phyloP scores from a whole-genome alignment of 2,113 vertebrate species.

The Otolemur garnettii region DNA sequence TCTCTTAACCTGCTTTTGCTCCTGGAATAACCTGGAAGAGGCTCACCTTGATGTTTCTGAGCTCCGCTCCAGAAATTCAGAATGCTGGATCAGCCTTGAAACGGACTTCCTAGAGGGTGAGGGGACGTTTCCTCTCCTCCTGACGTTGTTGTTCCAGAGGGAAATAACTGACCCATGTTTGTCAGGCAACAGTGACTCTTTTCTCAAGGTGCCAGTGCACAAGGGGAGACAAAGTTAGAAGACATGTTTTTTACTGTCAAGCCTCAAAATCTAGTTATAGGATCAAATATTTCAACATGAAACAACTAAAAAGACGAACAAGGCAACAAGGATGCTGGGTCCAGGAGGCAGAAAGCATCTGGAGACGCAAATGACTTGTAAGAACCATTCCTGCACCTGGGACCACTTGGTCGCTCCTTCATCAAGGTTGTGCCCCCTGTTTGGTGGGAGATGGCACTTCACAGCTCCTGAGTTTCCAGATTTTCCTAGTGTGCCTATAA shows the following conservation, averaged over 20 bases:
- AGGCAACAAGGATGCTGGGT: not conserved
- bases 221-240: constrained; percentile 13
- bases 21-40: not conserved
- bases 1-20: not conserved
- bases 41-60: not conserved
- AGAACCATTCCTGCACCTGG: not conserved
- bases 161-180: not conserved
- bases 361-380: not conserved
- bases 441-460: not conserved
- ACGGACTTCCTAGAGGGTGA: not conserved
- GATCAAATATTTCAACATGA: not conserved
- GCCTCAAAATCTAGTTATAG: not conserved
- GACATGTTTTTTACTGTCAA: not conserved
- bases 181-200: not conserved
- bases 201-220: not conserved
- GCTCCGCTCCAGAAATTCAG: not conserved
- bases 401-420: not conserved
- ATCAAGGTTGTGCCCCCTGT: not conserved
- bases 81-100: not conserved
- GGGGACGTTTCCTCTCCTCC: not conserved
- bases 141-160: too few species aligned
- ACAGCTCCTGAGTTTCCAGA: not conserved
- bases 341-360: not conserved
- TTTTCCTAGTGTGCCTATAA: not conserved
- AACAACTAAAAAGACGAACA: not conserved